Percentiles rank a stretch among this genome's conserved stretches.
These are phyloP conservation scores for Porites rus DNA, from an alignment of 92 coral and sea anemone species.

Conservation along the genomic window DNA sequence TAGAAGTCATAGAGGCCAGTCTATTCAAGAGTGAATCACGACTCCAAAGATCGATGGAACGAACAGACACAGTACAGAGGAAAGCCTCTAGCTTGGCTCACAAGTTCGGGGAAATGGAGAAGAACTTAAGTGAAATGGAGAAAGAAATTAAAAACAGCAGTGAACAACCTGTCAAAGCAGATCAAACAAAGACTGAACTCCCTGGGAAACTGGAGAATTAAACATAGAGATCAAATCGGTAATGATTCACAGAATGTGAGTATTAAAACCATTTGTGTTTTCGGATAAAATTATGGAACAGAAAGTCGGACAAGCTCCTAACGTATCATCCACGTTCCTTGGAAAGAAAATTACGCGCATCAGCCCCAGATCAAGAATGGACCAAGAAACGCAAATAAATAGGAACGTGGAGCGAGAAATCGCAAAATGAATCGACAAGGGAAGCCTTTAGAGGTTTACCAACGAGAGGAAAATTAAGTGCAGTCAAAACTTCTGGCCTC, in stretches of 20 bases:
- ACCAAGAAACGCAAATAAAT: too few species aligned
- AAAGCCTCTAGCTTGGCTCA: slow-evolving; percentile 4
- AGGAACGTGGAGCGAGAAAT: too few species aligned
- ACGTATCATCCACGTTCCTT: too few species aligned
- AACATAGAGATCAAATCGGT: background rate
- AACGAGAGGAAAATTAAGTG: too few species aligned
- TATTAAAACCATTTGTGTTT: background rate
- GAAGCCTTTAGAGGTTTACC: too few species aligned
- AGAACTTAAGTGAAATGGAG: background rate
- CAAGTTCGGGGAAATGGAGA: slow-evolving; percentile 1
- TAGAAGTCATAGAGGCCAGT: slow-evolving; percentile 2
- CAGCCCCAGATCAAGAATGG: too few species aligned
- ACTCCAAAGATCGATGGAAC: background rate
- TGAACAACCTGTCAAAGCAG: background rate
- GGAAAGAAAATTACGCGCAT: too few species aligned
- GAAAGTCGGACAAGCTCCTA: background rate
- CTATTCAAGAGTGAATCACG: slow-evolving; percentile 1
- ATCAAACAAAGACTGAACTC: background rate
- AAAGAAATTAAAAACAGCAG: background rate
- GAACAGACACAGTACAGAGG: slow-evolving; percentile 1
- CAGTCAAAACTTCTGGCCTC: too few species aligned
- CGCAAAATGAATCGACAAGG: too few species aligned
- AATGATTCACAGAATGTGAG: background rate
- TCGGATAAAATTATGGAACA: background rate
- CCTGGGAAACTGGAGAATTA: background rate